Evolutionary conservation across 2,113 vertebrate genomes (phyloP), one percentile per base, ranked within the genome.

Genomic region (Oriolus oriolus): DNA sequence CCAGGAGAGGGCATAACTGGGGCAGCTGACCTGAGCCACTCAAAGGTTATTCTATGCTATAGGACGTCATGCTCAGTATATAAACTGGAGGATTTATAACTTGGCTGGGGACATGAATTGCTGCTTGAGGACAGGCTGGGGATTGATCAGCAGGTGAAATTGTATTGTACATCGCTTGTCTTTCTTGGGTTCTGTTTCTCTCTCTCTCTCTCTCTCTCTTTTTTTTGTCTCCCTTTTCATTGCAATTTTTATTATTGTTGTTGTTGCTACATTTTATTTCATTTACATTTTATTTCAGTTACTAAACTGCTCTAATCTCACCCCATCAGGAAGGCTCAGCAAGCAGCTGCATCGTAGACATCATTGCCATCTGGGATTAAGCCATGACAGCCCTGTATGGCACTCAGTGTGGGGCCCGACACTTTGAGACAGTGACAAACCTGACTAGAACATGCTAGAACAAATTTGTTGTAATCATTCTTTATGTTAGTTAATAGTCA

Each of bases 291-390:
- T 44, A 44, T 84, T 73, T 73, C 57, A 45, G 2, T 26, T 53
- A 22, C 27, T 45, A 63, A 63, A 33, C 11, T 37, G 47, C 27
- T 27, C 39, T 73, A 44, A 53, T 37, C 21, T 63, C 47, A 53
- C 22, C 13, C 21, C 10, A 53, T 37, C 68, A 63, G 27, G 47
- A 71, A 37, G 27, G 47, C 21, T 57, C 64, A 30, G 27, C 10
- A 31, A 61, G 26, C 16, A 71, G 33, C 13, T 71, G 26, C 21
- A 13, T 44, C 10, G 16, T 31, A 37, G n/a, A n/a, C 27, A 31
- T 26, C 6, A 5, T 27, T 63, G 39, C 13, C 1, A 0, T 37
- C 13, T 17, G 1, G 47, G 13, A 45, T 53, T 30, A 45, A 84
- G 63, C 68, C 6, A 6, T 35, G 16, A 26, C 56, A 61, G 21